These are phyloP conservation scores for Stegana nigrithorax DNA, from an alignment of 2,888 invertebrate genomes.

Conservation along the genomic window DNA sequence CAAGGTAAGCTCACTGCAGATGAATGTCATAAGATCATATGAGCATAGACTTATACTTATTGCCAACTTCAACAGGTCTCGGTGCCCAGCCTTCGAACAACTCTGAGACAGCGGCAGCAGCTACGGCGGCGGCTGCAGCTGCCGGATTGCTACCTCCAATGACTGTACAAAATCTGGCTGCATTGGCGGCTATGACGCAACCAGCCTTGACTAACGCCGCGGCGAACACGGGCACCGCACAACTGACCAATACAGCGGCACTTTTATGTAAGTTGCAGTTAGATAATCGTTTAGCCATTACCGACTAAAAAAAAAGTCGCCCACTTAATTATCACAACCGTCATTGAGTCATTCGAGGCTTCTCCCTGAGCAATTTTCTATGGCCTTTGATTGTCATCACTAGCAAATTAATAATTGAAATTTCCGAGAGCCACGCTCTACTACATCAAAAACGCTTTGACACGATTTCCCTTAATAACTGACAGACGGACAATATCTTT, in stretches of 20 bases:
- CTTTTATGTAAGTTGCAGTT: constrained; percentile 65
- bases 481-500: no score
- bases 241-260: constrained; percentile 67
- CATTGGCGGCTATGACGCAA: constrained; percentile 76
- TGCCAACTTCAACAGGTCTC: no score
- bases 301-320: no score
- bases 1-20: constrained; percentile 70
- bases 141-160: constrained; percentile 78
- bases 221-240: constrained; percentile 64
- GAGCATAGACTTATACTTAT: no score
- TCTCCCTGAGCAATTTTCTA: not conserved
- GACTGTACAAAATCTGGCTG: constrained; percentile 91
- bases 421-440: no score
- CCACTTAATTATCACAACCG: not conserved
- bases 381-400: not conserved
- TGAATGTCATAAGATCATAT: no score
- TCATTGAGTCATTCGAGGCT: not conserved
- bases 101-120: constrained; percentile 53
- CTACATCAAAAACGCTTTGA: no score
- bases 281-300: not conserved
- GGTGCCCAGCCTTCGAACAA: constrained; percentile 62
- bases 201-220: constrained; percentile 68
- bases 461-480: no score
- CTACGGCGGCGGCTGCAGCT: constrained; percentile 64
- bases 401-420: not conserved